Conservation (phyloP, 2,888 invertebrate species). For the Slavum lentiscoides region DNA sequence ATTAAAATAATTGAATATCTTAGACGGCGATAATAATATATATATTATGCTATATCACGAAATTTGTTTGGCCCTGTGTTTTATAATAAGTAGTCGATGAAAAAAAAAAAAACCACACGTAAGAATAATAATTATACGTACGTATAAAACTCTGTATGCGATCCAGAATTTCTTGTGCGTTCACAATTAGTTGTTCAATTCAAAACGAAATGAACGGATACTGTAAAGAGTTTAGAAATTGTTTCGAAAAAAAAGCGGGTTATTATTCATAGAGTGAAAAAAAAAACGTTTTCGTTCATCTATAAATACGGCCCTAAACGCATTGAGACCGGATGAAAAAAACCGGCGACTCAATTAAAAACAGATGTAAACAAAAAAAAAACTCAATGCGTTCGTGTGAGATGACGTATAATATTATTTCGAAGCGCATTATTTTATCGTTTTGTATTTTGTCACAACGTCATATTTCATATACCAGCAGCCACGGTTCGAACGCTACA, state of each 20-base stretch:
- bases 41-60: too few species aligned
- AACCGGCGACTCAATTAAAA: slow-evolving; percentile 32
- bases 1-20: too few species aligned
- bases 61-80: too few species aligned
- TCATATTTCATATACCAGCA: too few species aligned
- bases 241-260: neutral
- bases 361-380: slow-evolving; percentile 18
- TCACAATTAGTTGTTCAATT: neutral
- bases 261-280: neutral
- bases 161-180: neutral
- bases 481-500: too few species aligned
- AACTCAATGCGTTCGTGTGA: neutral
- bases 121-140: too few species aligned
- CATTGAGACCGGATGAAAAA: slow-evolving; percentile 41
- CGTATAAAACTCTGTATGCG: neutral
- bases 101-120: too few species aligned
- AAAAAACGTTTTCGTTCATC: slow-evolving; percentile 7
- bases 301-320: slow-evolving; percentile 29
- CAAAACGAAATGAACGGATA: neutral
- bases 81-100: too few species aligned
- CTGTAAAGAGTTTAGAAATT: neutral
- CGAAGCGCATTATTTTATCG: neutral
- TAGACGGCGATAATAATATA: too few species aligned
- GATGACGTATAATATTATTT: neutral
- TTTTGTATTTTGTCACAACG: neutral